These are phyloP conservation scores for Drosophila ustulata DNA, from an alignment of 2,888 invertebrate genomes.

Conservation along the genomic window DNA sequence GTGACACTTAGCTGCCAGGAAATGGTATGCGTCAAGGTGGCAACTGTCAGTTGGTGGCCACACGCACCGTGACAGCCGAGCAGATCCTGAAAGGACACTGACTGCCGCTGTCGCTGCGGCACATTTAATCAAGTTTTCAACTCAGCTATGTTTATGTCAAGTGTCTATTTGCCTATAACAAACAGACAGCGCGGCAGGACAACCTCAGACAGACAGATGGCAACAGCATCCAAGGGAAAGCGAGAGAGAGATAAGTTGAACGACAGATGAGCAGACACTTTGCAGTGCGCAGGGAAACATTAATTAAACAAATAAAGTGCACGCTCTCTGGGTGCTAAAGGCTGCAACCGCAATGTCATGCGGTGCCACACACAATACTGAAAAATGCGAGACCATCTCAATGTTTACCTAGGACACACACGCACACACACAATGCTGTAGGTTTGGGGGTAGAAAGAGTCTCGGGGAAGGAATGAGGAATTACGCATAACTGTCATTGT, in stretches of 20 bases:
- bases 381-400: constrained; percentile 51
- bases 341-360: constrained; percentile 62
- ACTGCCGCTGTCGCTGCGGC: constrained; percentile 57
- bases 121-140: constrained; percentile 81
- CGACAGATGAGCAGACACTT: constrained; percentile 59
- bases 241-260: neutral
- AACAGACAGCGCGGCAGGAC: constrained; percentile 57
- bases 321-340: constrained; percentile 52
- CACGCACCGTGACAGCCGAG: constrained; percentile 71
- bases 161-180: constrained; percentile 81
- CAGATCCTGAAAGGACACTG: constrained; percentile 45
- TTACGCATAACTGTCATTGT: constrained; percentile 74
- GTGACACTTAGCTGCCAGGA: constrained; percentile 57
- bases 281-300: constrained; percentile 77
- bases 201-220: neutral
- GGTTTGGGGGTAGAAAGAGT: neutral
- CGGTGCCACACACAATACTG: constrained; percentile 46
- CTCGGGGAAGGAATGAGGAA: constrained; percentile 17
- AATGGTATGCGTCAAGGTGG: constrained; percentile 68
- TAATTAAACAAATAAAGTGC: constrained; percentile 80
- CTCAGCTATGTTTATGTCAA: constrained; percentile 78
- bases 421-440: constrained; percentile 4
- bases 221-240: constrained; percentile 3
- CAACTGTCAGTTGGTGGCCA: constrained; percentile 71
- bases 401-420: constrained; percentile 43